phyloP scores from a whole-genome alignment of 1,140 invertebrate genomes.

The Ceratitis capitata region DNA sequence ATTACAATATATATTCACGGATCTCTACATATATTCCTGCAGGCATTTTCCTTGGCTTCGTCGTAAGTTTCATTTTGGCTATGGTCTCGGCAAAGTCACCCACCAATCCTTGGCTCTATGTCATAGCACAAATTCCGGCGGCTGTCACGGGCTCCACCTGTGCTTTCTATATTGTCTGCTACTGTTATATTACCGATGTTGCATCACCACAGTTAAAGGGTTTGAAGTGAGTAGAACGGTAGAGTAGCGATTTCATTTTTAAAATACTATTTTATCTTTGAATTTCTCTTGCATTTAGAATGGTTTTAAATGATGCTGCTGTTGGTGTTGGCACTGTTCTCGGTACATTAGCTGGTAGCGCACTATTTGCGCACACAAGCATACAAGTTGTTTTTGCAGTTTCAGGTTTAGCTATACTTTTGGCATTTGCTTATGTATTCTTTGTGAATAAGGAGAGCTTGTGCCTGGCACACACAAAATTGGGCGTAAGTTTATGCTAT shows the following conservation, averaged over 20 bases:
- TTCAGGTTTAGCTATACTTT: neutral
- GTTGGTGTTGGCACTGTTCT: slow-evolving; percentile 67
- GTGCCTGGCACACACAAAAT: neutral
- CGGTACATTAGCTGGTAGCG: slow-evolving; percentile 67
- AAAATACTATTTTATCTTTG: slow-evolving; percentile 49
- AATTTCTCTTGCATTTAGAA: slow-evolving; percentile 52
- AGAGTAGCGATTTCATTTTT: slow-evolving; percentile 45
- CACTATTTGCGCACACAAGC: slow-evolving; percentile 13
- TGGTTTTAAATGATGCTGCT: slow-evolving; percentile 69
- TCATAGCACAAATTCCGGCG: slow-evolving; percentile 67
- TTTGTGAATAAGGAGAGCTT: slow-evolving; percentile 38
- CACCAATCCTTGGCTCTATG: slow-evolving; percentile 68
- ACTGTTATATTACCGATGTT: slow-evolving; percentile 71
- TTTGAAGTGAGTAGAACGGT: neutral
- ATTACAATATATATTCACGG: no score
- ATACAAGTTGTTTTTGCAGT: neutral
- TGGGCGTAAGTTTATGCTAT: neutral
- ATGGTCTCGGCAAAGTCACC: slow-evolving; percentile 44
- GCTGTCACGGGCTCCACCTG: slow-evolving; percentile 68
- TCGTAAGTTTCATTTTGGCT: neutral
- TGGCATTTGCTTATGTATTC: slow-evolving; percentile 28
- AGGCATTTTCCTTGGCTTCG: slow-evolving; percentile 33
- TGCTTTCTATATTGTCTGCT: slow-evolving; percentile 67
- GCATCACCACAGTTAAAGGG: slow-evolving; percentile 52
- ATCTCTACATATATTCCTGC: no score